These are phyloP conservation scores for Tenualosa thibaudeaui DNA, from an alignment of 2,797 vertebrate genomes.

Conservation along the genomic window DNA sequence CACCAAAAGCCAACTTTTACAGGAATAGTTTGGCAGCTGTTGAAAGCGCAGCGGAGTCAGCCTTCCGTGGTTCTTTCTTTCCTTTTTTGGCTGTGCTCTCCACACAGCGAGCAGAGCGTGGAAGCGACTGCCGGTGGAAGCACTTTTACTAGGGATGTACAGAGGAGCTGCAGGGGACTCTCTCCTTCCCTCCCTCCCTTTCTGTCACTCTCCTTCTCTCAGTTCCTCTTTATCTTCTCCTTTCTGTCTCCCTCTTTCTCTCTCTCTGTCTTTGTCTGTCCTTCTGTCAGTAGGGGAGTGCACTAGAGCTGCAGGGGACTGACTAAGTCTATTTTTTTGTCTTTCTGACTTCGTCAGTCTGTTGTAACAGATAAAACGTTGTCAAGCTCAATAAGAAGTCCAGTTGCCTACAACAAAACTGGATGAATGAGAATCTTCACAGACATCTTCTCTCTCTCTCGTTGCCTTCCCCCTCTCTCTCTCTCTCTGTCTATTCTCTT, in stretches of 20 bases:
- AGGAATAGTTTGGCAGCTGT: slow-evolving; percentile 76
- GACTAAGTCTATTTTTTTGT: neutral
- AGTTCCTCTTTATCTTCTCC: neutral
- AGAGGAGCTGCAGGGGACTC: neutral
- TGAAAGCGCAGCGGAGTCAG: slow-evolving; percentile 51
- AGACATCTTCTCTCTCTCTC: neutral
- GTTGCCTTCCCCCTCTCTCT: neutral
- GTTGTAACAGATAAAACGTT: too few relatives aligned
- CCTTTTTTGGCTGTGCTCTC: slow-evolving; percentile 79
- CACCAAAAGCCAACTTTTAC: slow-evolving; percentile 69
- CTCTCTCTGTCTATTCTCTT: neutral
- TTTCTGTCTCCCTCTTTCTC: neutral
- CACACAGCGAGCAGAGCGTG: neutral
- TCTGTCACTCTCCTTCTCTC: neutral
- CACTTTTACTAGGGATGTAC: neutral
- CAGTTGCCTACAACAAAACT: too few relatives aligned
- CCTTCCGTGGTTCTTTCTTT: slow-evolving; percentile 63
- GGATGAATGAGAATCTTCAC: too few relatives aligned
- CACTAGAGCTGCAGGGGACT: neutral
- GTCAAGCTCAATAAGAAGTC: too few relatives aligned
- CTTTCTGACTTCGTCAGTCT: neutral
- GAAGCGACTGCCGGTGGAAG: neutral
- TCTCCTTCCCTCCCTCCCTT: neutral
- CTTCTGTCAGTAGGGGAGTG: too few relatives aligned
- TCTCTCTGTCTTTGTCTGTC: neutral